Evolutionary conservation across 2,797 vertebrate genomes (phyloP), one percentile per base, ranked within the genome.

Genomic region (Myotis myotis): DNA sequence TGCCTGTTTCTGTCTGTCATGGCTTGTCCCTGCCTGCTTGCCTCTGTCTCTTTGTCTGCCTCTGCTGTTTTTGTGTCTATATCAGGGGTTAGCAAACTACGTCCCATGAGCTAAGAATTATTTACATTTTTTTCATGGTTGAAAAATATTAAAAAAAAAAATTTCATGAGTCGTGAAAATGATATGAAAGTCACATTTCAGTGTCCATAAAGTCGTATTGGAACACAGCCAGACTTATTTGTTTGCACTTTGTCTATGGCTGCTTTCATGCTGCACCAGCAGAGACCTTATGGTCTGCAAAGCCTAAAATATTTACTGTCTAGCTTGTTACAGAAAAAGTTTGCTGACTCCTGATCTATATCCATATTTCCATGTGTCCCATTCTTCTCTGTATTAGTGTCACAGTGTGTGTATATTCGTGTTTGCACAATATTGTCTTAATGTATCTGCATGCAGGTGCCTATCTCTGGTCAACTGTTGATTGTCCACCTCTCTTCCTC

Each of bases 71-170:
- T 10, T 82, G 20, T 55, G 8, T 88, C 62, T 92, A 0, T 83
- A 64, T 85, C 47, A 86, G 62, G 64, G 62, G 44, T 91, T 51
- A 85, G 53, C 22, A 79, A 81, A 79, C 51, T 80, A 25, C 75
- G 33, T 33, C 66, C 60, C 16, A 33, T 55, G 38, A 92, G 20
- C 68, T 93, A 87, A 87, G 72, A 92, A 74, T 85, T 38, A n/a
- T 74, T 93, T 91, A 93, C 19, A 84, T 81, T 92, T 96, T 96
- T 94, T 87, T 84, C 92, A 87, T 62, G 17, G 28, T 51, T 87
- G 28, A 28, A 47, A 83, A 89, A 85, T 64, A 84, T 79, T 19
- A 47, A 78, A 95, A 41, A 23, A 23, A 22, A 72, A 11, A 68
- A 89, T 72, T 91, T 91, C 25, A 87, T 74, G 57, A 90, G 66